Evolutionary conservation across 2,888 invertebrate genomes (phyloP).

Genomic region (Silvanus unidentatus): DNA sequence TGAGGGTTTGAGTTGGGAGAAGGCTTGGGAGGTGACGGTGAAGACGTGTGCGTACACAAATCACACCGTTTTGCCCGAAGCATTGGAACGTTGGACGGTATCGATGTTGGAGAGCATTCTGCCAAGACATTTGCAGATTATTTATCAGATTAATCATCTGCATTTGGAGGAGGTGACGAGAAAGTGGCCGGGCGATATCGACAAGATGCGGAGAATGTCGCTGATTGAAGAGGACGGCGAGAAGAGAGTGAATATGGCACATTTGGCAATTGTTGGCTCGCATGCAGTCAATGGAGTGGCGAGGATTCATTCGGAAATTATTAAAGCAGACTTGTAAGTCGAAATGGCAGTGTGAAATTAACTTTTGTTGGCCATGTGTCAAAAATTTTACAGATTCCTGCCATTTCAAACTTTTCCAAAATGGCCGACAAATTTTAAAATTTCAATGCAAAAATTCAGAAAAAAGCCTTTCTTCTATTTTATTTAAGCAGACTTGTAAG

Average conservation of each 20-base stretch:
- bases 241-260: slow-evolving; percentile 97
- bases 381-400: too few relatives aligned
- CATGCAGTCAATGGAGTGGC: slow-evolving; percentile 98
- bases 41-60: slow-evolving; percentile 97
- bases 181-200: slow-evolving; percentile 75
- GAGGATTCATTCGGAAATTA: slow-evolving; percentile 92
- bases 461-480: too few relatives aligned
- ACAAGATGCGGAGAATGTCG: slow-evolving; percentile 84
- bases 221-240: slow-evolving; percentile 92
- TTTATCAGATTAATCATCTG: slow-evolving; percentile 92
- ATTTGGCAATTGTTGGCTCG: slow-evolving; percentile 90
- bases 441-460: too few relatives aligned
- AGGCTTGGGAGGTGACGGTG: slow-evolving; percentile 85
- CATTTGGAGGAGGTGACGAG: slow-evolving; percentile 66
- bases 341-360: too few relatives aligned
- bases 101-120: slow-evolving; percentile 82
- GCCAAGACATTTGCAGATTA: slow-evolving; percentile 94
- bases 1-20: slow-evolving; percentile 86
- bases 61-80: slow-evolving; percentile 98
- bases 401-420: too few relatives aligned
- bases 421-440: too few relatives aligned
- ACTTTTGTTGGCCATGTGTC: too few relatives aligned
- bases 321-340: slow-evolving; percentile 79
- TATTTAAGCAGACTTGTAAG: slow-evolving; percentile 77
- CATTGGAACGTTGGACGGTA: slow-evolving; percentile 89